A percentile compares a stretch with the other conserved stretches of the same genome.
phyloP scores from a whole-genome alignment of 1,140 invertebrate species.

The Pseudomyrmex dendroicus region DNA sequence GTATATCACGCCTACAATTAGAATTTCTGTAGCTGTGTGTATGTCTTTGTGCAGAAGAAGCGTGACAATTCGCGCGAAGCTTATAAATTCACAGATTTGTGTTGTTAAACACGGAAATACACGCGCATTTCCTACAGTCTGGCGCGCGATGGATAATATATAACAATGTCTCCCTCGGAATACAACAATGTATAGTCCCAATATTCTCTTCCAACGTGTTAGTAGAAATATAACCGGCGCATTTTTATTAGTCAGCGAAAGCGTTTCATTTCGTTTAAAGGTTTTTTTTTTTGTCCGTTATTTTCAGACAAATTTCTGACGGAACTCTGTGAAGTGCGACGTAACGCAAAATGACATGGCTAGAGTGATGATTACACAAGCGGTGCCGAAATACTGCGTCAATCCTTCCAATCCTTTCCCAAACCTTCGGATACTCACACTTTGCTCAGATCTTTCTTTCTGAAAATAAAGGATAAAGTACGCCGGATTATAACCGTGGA shows the following conservation, averaged over 20 bases:
- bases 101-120: not conserved
- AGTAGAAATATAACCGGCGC: not conserved
- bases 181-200: too few relatives aligned
- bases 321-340: constrained; percentile 53
- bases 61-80: constrained; percentile 1
- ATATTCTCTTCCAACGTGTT: too few relatives aligned
- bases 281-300: not conserved
- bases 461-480: constrained; percentile 82
- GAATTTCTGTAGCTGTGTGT: not conserved
- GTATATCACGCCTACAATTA: constrained; percentile 10
- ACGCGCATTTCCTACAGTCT: not conserved
- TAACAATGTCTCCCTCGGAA: too few relatives aligned
- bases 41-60: constrained; percentile 17
- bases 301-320: constrained; percentile 16
- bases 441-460: constrained; percentile 82
- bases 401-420: constrained; percentile 71
- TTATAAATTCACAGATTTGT: not conserved
- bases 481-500: constrained; percentile 74
- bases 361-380: constrained; percentile 78
- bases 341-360: constrained; percentile 74
- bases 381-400: constrained; percentile 80
- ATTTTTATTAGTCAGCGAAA: constrained; percentile 27
- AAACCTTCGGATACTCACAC: constrained; percentile 83
- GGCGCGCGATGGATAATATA: not conserved
- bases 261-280: not conserved